Evolutionary conservation across 2,888 invertebrate species (phyloP).

Genomic region (Sphecodes monilicornis): DNA sequence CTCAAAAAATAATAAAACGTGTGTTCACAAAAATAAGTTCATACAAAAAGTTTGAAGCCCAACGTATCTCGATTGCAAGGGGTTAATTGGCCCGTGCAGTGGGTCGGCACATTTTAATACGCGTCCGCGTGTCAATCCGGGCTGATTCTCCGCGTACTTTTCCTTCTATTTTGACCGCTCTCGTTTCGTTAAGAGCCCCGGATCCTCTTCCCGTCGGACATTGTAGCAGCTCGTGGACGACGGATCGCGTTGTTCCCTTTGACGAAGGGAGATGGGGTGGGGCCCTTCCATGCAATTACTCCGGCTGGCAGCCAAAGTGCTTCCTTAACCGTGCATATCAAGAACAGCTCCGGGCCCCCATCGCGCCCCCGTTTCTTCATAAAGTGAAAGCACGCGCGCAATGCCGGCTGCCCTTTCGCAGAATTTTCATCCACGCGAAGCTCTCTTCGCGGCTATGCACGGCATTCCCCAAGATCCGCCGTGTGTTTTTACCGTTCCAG

Average conservation of each 20-base stretch:
- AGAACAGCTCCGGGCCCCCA: conserved; percentile 41
- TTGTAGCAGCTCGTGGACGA: not conserved
- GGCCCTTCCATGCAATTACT: conserved; percentile 71
- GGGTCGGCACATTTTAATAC: not conserved
- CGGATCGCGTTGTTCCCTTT: conserved; percentile 61
- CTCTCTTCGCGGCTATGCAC: conserved; percentile 35
- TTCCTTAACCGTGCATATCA: conserved; percentile 70
- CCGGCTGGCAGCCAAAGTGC: conserved; percentile 69
- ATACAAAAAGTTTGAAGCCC: not conserved
- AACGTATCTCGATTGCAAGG: not conserved
- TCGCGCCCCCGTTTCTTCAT: conserved; percentile 45
- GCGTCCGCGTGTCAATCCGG: conserved; percentile 1
- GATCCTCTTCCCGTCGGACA: not conserved
- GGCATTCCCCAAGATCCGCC: conserved; percentile 34
- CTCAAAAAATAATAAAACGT: not conserved
- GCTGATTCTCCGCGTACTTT: not conserved
- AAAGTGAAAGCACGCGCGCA: conserved; percentile 58
- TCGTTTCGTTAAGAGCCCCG: not conserved
- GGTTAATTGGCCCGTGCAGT: not conserved
- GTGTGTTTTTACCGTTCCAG: conserved; percentile 25
- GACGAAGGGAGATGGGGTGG: conserved; percentile 34
- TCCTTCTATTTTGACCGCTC: not conserved
- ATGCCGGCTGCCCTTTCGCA: conserved; percentile 51
- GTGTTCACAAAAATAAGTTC: not conserved
- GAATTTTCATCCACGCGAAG: conserved; percentile 57